Evolutionary conservation across 2,113 vertebrate genomes (phyloP).

Genomic region (Callionymus lyra): DNA sequence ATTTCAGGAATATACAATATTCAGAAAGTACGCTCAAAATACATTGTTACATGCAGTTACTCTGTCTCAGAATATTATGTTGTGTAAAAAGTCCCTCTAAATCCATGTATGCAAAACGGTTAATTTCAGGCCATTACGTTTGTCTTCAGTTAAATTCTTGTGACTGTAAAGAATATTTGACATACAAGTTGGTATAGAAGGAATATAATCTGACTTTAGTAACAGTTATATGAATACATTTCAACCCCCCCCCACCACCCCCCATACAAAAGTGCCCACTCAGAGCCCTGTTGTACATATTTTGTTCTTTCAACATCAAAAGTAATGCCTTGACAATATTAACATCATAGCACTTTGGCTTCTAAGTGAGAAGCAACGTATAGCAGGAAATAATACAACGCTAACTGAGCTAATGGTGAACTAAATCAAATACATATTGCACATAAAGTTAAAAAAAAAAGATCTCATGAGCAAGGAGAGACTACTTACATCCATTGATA

Average conservation of each 20-base stretch:
- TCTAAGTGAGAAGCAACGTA: constrained; percentile 28
- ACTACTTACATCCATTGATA: constrained; percentile 52
- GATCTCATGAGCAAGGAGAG: constrained; percentile 50
- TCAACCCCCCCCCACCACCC: too few species aligned
- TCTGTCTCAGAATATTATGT: constrained; percentile 55
- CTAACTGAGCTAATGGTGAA: constrained; percentile 16
- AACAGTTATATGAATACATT: too few species aligned
- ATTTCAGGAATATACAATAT: constrained; percentile 79
- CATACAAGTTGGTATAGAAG: background rate
- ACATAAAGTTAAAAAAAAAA: constrained; percentile 43
- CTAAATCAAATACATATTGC: constrained; percentile 61
- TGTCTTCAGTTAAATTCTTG: constrained; percentile 16
- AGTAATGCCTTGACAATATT: too few species aligned
- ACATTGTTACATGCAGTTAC: constrained; percentile 76
- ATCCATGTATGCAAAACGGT: constrained; percentile 15
- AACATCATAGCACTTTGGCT: too few species aligned
- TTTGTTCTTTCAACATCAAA: too few species aligned
- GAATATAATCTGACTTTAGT: too few species aligned
- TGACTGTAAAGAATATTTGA: constrained; percentile 31
- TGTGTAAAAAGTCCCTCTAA: constrained; percentile 56
- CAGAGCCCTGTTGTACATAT: too few species aligned
- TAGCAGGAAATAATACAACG: constrained; percentile 10
- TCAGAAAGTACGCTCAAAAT: constrained; percentile 73
- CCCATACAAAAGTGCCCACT: too few species aligned
- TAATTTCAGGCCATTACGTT: too few species aligned